Evolutionary conservation across 2,888 invertebrate genomes (phyloP).

Genomic region (Catotricha subobsoleta): DNA sequence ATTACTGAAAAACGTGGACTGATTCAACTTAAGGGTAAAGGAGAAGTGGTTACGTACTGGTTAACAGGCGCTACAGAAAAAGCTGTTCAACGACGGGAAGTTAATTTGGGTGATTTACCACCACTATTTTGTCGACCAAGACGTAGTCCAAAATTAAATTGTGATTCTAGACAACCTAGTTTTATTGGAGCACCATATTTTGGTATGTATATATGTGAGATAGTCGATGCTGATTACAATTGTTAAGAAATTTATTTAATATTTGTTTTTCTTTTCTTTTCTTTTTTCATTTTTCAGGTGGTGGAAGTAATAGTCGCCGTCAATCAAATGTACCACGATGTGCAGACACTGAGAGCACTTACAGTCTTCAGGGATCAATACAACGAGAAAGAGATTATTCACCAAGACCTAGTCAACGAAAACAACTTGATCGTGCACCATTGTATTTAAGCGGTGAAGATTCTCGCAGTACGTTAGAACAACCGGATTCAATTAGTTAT

Average conservation of each 20-base stretch:
- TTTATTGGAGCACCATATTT: slow-evolving; percentile 42
- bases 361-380: slow-evolving; percentile 34
- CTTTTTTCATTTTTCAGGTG: too few species aligned
- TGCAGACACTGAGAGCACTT: slow-evolving; percentile 36
- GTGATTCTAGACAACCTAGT: slow-evolving; percentile 63
- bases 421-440: slow-evolving; percentile 32
- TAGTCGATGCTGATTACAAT: neutral
- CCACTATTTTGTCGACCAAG: slow-evolving; percentile 71
- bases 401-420: slow-evolving; percentile 23
- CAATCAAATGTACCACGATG: slow-evolving; percentile 44
- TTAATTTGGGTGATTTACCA: slow-evolving; percentile 52
- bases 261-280: too few species aligned
- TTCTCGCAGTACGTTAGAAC: slow-evolving; percentile 26
- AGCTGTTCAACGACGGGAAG: slow-evolving; percentile 58
- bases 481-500: slow-evolving; percentile 21
- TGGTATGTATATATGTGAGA: slow-evolving; percentile 16
- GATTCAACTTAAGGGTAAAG: slow-evolving; percentile 78
- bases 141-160: slow-evolving; percentile 55
- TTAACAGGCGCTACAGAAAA: slow-evolving; percentile 47
- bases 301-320: slow-evolving; percentile 36
- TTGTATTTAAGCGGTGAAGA: slow-evolving; percentile 35
- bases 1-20: slow-evolving; percentile 62
- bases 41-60: slow-evolving; percentile 33
- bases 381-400: slow-evolving; percentile 17
- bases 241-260: neutral